Evolutionary conservation across 2,113 vertebrate species (phyloP).

Genomic region (Falco punctatus): DNA sequence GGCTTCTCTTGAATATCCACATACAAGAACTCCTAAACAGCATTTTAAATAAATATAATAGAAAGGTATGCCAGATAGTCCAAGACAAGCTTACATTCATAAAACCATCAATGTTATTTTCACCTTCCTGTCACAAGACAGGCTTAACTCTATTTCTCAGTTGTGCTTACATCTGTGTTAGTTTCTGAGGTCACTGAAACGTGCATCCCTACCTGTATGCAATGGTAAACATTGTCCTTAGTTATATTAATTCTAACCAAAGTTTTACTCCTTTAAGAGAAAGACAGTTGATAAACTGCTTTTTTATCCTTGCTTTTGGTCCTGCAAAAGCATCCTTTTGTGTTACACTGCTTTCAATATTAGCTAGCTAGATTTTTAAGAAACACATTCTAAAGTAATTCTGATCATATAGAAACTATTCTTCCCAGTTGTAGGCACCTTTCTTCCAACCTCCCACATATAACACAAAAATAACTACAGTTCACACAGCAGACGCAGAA

Average conservation of each 20-base stretch:
- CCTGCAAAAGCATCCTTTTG: background rate
- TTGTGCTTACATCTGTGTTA: background rate
- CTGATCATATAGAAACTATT: background rate
- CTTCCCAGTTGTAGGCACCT: background rate
- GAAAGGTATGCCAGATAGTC: background rate
- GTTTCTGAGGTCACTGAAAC: background rate
- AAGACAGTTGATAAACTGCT: background rate
- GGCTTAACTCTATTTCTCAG: background rate
- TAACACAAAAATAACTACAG: conserved; percentile 23
- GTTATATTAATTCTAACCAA: background rate
- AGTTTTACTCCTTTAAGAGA: background rate
- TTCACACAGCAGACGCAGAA: conserved; percentile 46
- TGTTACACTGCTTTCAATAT: background rate
- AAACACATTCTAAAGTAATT: background rate
- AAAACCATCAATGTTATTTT: background rate
- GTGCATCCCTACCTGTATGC: background rate
- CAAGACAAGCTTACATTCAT: background rate
- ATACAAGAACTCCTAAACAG: background rate
- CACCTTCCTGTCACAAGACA: background rate
- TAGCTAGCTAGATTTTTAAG: background rate
- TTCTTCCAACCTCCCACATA: conserved; percentile 15
- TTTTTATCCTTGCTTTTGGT: background rate
- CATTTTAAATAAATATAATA: background rate
- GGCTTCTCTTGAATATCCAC: background rate
- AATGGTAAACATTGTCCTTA: background rate